Conservation (phyloP, 2,797 vertebrate species). For the Tragelaphus oryx region DNA sequence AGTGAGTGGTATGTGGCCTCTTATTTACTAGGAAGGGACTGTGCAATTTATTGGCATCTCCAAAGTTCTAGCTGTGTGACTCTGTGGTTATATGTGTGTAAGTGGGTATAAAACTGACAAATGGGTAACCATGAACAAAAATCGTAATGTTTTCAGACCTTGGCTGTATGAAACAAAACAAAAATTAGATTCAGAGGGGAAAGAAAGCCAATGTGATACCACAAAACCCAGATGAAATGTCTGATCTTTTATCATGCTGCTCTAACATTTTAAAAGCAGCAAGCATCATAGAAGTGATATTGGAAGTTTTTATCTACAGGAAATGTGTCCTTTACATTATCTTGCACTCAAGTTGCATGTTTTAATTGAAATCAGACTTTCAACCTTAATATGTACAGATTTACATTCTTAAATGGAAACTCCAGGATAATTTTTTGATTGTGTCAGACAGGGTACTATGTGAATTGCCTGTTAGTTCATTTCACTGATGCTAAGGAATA, state of each 20-base stretch:
- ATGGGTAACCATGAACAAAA: not conserved
- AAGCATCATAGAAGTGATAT: not conserved
- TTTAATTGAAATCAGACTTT: slow-evolving; percentile 44
- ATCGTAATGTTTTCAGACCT: not conserved
- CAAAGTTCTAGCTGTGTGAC: not conserved
- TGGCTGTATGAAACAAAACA: slow-evolving; percentile 38
- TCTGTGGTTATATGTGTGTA: not conserved
- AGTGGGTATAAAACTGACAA: slow-evolving; percentile 4
- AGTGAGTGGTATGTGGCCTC: not conserved
- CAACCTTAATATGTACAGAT: not conserved
- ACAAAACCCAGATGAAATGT: not conserved
- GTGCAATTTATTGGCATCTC: slow-evolving; percentile 11
- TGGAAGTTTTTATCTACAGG: not conserved
- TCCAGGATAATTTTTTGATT: slow-evolving; percentile 1
- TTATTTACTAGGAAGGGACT: slow-evolving; percentile 34
- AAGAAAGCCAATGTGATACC: not conserved
- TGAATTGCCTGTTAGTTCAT: slow-evolving; percentile 12
- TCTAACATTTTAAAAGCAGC: not conserved
- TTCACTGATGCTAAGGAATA: not conserved
- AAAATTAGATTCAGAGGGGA: not conserved
- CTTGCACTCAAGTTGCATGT: slow-evolving; percentile 16
- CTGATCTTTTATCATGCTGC: not conserved
- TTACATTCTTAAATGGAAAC: slow-evolving; percentile 1
- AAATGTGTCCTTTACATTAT: not conserved
- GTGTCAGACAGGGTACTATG: not conserved